These are phyloP conservation scores for Panonychus citri DNA, from an alignment of 1,140 invertebrate species.

Conservation along the genomic window DNA sequence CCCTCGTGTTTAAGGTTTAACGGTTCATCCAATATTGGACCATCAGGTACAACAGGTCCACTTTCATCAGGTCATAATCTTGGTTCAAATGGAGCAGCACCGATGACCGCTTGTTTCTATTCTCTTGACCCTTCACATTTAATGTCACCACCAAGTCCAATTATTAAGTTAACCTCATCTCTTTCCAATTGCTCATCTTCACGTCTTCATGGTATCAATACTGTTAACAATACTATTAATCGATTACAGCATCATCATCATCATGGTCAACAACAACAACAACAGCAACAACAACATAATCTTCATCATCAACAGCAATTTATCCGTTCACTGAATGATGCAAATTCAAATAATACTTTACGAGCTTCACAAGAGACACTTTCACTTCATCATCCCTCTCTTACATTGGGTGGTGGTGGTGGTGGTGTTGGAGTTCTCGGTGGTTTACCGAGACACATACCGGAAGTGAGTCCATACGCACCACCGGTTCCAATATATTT, in stretches of 20 bases:
- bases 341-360: neutral
- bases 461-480: neutral
- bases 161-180: neutral
- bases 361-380: neutral
- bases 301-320: too few relatives aligned
- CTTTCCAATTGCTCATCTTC: neutral
- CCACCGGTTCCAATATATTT: neutral
- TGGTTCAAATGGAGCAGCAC: neutral
- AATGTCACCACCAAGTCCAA: neutral
- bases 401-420: too few relatives aligned
- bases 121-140: neutral
- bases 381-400: neutral
- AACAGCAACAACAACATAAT: too few relatives aligned
- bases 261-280: too few relatives aligned
- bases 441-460: neutral
- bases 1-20: neutral
- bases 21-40: neutral
- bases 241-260: too few relatives aligned
- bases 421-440: neutral
- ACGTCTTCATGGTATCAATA: neutral
- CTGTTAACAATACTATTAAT: too few relatives aligned
- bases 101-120: neutral
- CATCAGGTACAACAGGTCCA: neutral
- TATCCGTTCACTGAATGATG: too few relatives aligned
- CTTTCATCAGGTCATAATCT: neutral